Evolutionary conservation across 2,113 vertebrate species (phyloP).

Genomic region (Trachemys scripta): DNA sequence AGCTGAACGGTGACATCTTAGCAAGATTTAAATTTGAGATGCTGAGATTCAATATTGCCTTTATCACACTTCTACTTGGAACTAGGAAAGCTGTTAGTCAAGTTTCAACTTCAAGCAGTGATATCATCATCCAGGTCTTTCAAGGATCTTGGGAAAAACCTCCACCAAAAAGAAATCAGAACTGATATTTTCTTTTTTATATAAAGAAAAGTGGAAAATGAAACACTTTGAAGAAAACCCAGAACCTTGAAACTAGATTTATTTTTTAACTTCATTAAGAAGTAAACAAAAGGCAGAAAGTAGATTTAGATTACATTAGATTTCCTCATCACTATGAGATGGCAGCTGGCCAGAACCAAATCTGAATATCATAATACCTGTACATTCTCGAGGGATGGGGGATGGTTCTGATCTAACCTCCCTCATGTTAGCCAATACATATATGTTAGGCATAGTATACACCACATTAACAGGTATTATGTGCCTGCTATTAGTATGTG

Average conservation of each 20-base stretch:
- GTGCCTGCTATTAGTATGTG: background rate
- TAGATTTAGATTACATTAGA: background rate
- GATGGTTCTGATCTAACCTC: background rate
- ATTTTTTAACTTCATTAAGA: background rate
- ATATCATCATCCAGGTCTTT: background rate
- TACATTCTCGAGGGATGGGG: accelerated
- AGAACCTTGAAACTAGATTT: background rate
- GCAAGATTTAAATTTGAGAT: background rate
- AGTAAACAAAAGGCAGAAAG: background rate
- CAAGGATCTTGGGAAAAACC: background rate
- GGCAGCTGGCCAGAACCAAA: background rate
- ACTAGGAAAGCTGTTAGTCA: background rate
- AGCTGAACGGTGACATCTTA: background rate
- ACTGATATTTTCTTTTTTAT: background rate
- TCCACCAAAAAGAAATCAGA: background rate
- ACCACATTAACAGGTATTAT: background rate
- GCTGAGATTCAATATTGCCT: background rate
- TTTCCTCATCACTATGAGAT: background rate
- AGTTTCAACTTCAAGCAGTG: background rate
- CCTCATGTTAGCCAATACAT: background rate
- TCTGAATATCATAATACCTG: background rate
- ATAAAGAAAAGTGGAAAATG: background rate
- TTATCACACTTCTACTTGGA: background rate
- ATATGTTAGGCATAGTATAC: background rate
- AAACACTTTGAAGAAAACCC: background rate